phyloP scores from a whole-genome alignment of 2,888 invertebrate genomes.

The Smittia sp. region DNA sequence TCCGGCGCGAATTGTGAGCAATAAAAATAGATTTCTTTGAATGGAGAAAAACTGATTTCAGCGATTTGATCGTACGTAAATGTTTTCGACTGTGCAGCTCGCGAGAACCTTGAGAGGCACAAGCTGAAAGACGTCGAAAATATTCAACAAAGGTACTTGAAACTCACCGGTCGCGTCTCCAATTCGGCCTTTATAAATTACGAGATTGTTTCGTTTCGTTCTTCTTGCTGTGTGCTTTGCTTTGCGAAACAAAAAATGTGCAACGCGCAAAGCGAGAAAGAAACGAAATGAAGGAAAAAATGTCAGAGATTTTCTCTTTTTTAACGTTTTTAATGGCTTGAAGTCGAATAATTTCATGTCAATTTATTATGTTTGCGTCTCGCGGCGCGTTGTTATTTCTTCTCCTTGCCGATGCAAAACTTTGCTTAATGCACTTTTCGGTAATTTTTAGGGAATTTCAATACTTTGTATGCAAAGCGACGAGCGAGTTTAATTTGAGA shows the following conservation, averaged over 20 bases:
- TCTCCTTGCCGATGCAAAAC: not conserved
- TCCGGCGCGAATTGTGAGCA: not conserved
- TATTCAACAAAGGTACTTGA: not conserved
- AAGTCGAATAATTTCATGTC: constrained; percentile 37
- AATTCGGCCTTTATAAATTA: constrained; percentile 21
- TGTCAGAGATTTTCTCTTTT: constrained; percentile 1
- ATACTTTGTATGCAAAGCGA: not conserved
- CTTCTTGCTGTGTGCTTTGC: not conserved
- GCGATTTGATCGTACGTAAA: too few species aligned
- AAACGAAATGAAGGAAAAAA: constrained; percentile 12
- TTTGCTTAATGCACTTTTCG: constrained; percentile 1
- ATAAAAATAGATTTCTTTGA: constrained; percentile 26
- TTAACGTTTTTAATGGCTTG: constrained; percentile 3
- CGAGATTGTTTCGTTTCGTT: constrained; percentile 12
- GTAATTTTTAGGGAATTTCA: not conserved
- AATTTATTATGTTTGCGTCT: constrained; percentile 39
- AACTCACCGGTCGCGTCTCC: not conserved
- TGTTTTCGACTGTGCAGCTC: too few species aligned
- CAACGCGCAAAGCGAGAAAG: constrained; percentile 7
- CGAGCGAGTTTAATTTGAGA: not conserved
- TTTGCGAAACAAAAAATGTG: not conserved
- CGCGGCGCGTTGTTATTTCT: constrained; percentile 24
- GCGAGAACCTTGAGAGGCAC: not conserved
- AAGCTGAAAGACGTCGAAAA: not conserved
- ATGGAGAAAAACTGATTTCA: too few species aligned